Conservation (phyloP, 2,888 invertebrate species). For the Schrankia costaestrigalis region DNA sequence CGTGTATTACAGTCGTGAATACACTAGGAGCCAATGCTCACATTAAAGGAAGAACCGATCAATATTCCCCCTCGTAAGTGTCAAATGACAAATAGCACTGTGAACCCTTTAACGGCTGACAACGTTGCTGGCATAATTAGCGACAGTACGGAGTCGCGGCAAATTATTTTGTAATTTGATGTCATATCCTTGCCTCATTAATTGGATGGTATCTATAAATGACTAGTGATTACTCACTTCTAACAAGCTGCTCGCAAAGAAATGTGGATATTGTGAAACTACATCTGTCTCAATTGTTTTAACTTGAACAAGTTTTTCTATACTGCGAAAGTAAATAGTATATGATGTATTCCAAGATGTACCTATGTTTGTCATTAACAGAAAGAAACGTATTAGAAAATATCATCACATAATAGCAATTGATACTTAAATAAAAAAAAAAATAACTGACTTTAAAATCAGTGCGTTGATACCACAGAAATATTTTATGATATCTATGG, state of each 20-base stretch:
- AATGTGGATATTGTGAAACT: neutral
- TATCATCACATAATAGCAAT: too few species aligned
- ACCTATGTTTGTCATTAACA: too few species aligned
- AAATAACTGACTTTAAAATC: too few species aligned
- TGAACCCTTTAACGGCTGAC: conserved; percentile 38
- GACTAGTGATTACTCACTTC: conserved; percentile 29
- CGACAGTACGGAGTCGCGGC: conserved; percentile 33
- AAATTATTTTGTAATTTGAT: conserved; percentile 65
- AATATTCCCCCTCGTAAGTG: conserved; percentile 53
- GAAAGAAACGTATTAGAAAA: too few species aligned
- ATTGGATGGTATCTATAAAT: conserved; percentile 28
- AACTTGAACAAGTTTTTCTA: too few species aligned
- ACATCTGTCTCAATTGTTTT: too few species aligned
- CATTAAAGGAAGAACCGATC: conserved; percentile 42
- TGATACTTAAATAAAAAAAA: too few species aligned
- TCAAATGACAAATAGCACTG: conserved; percentile 50
- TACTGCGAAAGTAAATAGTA: too few species aligned
- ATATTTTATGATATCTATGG: too few species aligned
- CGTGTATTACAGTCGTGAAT: conserved; percentile 16
- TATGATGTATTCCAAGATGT: too few species aligned
- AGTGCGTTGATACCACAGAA: too few species aligned
- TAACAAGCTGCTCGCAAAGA: conserved; percentile 27
- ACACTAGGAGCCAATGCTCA: conserved; percentile 21
- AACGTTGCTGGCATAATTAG: conserved; percentile 44
- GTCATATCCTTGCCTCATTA: conserved; percentile 43